Percentiles rank a stretch among this genome's conserved stretches.
Evolutionary conservation across 1,140 invertebrate species (phyloP).

Genomic region (Lepidurus packardi): DNA sequence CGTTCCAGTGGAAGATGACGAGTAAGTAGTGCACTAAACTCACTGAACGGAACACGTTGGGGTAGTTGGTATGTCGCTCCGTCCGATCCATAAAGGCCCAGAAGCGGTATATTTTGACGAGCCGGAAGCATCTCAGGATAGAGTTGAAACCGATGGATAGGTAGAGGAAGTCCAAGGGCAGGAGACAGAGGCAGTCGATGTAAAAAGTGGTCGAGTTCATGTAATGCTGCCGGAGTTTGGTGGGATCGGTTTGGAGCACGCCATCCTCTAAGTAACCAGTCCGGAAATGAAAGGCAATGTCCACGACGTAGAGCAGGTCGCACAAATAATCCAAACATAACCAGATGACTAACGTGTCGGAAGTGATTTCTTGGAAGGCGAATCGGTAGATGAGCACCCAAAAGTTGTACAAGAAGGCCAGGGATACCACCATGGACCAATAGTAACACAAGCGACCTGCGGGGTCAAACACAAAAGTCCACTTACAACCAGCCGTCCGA

Average conservation of each 20-base stretch:
- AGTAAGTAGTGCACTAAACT: conserved; percentile 92
- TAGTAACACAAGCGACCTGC: conserved; percentile 60
- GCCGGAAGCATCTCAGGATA: conserved; percentile 88
- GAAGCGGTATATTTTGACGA: conserved; percentile 97
- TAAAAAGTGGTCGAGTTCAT: conserved; percentile 99
- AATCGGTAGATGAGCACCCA: conserved; percentile 98
- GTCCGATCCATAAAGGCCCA: conserved; percentile 98
- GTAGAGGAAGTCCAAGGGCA: conserved; percentile 96
- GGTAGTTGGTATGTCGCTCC: conserved; percentile 97
- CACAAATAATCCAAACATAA: conserved; percentile 94
- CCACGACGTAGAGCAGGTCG: conserved; percentile 90
- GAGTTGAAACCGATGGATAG: conserved; percentile 97
- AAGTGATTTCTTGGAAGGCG: conserved; percentile 75
- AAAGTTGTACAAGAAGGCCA: conserved; percentile 98
- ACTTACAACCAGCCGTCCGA: conserved; percentile 54
- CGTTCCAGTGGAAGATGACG: conserved; percentile 99
- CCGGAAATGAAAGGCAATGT: conserved; percentile 95
- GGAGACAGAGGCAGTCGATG: conserved; percentile 93
- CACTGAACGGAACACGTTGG: conserved; percentile 89
- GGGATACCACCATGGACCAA: conserved; percentile 93
- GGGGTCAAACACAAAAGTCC: conserved; percentile 83
- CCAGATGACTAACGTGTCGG: conserved; percentile 82
- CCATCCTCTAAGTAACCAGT: conserved; percentile 95
- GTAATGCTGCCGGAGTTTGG: conserved; percentile 89
- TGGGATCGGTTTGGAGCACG: conserved; percentile 89